phyloP scores from a whole-genome alignment of 2,888 invertebrate genomes.

The Xanthorhoe designata region DNA sequence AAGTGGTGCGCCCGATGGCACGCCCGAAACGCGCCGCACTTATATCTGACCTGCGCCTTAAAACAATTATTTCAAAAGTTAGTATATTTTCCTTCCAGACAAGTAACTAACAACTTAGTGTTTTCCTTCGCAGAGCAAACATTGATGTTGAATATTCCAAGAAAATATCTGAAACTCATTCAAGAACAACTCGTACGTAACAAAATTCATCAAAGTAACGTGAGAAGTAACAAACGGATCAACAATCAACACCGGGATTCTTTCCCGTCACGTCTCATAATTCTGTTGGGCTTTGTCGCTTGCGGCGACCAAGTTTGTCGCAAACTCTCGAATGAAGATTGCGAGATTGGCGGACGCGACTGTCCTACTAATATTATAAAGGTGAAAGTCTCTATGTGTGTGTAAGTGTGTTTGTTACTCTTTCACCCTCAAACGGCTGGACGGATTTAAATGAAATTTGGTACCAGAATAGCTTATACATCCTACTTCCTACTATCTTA shows the following conservation, averaged over 20 bases:
- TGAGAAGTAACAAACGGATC: constrained; percentile 32
- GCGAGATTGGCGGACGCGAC: constrained; percentile 11
- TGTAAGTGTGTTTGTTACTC: too few relatives aligned
- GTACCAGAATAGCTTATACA: too few relatives aligned
- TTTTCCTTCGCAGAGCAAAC: constrained; percentile 11
- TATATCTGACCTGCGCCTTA: background rate
- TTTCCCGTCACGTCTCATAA: constrained; percentile 53
- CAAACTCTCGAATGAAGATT: constrained; percentile 52
- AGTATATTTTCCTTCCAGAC: background rate
- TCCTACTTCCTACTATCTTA: too few relatives aligned
- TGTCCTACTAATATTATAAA: too few relatives aligned
- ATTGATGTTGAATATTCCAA: constrained; percentile 23
- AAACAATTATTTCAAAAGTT: background rate
- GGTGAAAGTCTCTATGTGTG: too few relatives aligned
- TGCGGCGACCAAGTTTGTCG: constrained; percentile 51
- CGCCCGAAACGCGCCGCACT: too few relatives aligned
- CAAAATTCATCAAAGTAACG: constrained; percentile 29
- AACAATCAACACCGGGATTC: constrained; percentile 40
- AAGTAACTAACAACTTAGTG: constrained; percentile 2
- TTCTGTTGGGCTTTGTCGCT: constrained; percentile 54
- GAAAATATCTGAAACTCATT: constrained; percentile 12
- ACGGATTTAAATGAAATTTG: too few relatives aligned
- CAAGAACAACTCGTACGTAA: constrained; percentile 24
- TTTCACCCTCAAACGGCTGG: too few relatives aligned
- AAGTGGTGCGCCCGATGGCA: too few relatives aligned